Evolutionary conservation across 2,888 invertebrate species (phyloP).

Genomic region (Mythimna lalbum): DNA sequence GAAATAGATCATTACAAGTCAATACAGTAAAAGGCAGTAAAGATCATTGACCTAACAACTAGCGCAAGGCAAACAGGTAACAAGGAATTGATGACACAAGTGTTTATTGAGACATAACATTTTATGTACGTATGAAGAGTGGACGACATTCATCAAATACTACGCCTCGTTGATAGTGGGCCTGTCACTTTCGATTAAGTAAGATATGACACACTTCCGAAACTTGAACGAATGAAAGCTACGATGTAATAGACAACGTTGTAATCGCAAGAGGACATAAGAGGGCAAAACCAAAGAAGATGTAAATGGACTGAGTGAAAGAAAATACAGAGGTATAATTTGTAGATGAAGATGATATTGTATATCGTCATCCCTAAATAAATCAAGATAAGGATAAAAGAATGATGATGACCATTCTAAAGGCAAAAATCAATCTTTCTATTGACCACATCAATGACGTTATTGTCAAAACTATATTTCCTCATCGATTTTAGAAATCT

Average conservation of each 20-base stretch:
- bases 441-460: neutral
- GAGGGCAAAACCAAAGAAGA: neutral
- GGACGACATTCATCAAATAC: slow-evolving; percentile 38
- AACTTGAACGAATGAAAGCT: neutral
- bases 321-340: neutral
- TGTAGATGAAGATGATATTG: neutral
- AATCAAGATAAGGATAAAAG: neutral
- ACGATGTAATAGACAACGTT: neutral
- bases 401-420: neutral
- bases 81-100: slow-evolving; percentile 58
- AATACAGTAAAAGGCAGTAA: slow-evolving; percentile 35
- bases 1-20: slow-evolving; percentile 15
- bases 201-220: slow-evolving; percentile 6
- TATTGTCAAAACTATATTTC: neutral
- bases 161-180: slow-evolving; percentile 12
- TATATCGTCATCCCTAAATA: too few relatives aligned
- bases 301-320: neutral
- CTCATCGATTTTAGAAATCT: neutral
- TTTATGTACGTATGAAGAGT: slow-evolving; percentile 26
- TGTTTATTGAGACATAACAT: slow-evolving; percentile 48
- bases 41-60: slow-evolving; percentile 56
- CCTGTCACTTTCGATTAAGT: slow-evolving; percentile 28
- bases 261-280: neutral
- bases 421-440: neutral
- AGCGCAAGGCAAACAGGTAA: slow-evolving; percentile 59